phyloP scores from a whole-genome alignment of 2,797 vertebrate species.

The Anolis apletophallus region DNA sequence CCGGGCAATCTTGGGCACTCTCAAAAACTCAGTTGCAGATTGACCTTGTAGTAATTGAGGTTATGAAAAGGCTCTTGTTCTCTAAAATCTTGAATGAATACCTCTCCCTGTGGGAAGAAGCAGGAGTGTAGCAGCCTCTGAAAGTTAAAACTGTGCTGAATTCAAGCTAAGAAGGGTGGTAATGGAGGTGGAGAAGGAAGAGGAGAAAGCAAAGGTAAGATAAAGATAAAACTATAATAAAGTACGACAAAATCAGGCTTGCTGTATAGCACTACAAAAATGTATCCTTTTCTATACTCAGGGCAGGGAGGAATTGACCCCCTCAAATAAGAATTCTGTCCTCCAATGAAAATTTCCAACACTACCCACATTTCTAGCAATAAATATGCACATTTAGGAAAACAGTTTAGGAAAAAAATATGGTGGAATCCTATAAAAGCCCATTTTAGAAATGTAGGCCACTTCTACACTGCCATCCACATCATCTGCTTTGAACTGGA shows the following conservation, averaged over 20 bases:
- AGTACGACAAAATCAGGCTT: slow-evolving; percentile 14
- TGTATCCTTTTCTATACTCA: neutral
- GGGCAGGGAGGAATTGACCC: too few species aligned
- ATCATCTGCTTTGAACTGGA: too few species aligned
- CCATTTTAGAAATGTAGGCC: too few species aligned
- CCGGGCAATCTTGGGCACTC: slow-evolving; percentile 67
- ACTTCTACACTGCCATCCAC: too few species aligned
- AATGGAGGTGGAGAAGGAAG: neutral
- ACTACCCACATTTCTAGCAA: too few species aligned
- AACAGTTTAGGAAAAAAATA: too few species aligned
- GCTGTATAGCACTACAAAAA: slow-evolving; percentile 30
- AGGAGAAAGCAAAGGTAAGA: neutral
- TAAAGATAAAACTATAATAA: slow-evolving; percentile 20
- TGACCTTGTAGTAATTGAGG: slow-evolving; percentile 79
- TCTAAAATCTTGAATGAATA: slow-evolving; percentile 72
- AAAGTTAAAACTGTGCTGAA: slow-evolving; percentile 44
- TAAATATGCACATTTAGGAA: too few species aligned
- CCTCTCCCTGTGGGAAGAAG: slow-evolving; percentile 64
- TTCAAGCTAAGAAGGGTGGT: slow-evolving; percentile 62
- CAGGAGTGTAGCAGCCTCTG: slow-evolving; percentile 54
- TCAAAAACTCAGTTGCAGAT: slow-evolving; percentile 55
- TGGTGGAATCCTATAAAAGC: too few species aligned
- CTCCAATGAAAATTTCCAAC: too few species aligned
- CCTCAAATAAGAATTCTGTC: too few species aligned
- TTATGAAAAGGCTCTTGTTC: slow-evolving; percentile 82